Conservation (phyloP, 53 echinoderm and acorn worm species). For the Paelopatides confundens region DNA sequence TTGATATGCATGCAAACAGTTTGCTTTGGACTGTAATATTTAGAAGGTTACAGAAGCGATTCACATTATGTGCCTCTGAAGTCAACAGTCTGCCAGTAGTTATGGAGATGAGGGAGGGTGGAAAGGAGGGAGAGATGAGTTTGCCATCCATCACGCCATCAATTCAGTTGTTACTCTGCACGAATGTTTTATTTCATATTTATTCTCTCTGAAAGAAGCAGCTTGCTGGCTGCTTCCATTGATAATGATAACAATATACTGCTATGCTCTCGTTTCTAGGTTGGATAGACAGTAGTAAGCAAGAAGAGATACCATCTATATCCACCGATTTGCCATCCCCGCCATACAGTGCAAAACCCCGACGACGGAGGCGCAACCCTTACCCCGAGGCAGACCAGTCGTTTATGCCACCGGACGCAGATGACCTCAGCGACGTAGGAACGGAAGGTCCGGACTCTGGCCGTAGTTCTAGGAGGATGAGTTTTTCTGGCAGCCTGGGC, state of each 20-base stretch:
- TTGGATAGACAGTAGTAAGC: conserved; percentile 26
- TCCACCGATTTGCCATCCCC: conserved; percentile 10
- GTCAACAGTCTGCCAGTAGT: no score
- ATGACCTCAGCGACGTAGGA: conserved; percentile 22
- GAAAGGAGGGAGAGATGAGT: no score
- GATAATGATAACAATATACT: neutral
- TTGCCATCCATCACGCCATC: no score
- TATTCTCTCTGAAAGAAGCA: no score
- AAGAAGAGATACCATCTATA: neutral
- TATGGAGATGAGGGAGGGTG: no score
- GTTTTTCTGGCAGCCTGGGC: conserved; percentile 39
- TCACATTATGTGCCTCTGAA: no score
- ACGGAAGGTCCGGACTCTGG: conserved; percentile 31
- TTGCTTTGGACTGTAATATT: no score
- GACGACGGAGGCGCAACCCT: conserved; percentile 9
- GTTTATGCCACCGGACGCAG: conserved; percentile 6
- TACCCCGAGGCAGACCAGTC: conserved; percentile 37
- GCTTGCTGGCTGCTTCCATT: no score
- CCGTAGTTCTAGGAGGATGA: conserved; percentile 1
- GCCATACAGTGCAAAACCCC: neutral
- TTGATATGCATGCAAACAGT: no score
- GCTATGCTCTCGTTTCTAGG: neutral
- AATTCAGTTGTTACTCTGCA: no score
- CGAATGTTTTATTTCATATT: no score
- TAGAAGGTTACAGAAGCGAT: no score